phyloP scores from a whole-genome alignment of 2,888 invertebrate species.

The Caenorhabditis sp. region DNA sequence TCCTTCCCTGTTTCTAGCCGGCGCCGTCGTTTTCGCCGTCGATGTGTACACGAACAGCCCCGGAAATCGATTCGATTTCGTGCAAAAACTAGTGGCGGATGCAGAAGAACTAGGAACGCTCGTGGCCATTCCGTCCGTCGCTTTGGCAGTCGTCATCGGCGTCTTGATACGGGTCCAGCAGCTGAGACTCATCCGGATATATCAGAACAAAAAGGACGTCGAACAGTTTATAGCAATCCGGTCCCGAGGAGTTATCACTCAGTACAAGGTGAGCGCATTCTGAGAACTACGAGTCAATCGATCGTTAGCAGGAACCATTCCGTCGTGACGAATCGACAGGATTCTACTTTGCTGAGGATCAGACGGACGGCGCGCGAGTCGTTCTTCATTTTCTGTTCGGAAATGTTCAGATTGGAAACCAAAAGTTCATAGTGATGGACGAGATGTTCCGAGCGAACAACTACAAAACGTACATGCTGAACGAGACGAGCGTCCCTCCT shows the following conservation, averaged over 20 bases:
- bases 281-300: not conserved
- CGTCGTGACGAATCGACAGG: conserved; percentile 45
- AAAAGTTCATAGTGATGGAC: conserved; percentile 57
- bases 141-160: conserved; percentile 37
- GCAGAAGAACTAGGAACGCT: conserved; percentile 60
- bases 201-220: conserved; percentile 60
- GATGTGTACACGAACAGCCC: conserved; percentile 49
- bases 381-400: conserved; percentile 56
- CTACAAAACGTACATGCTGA: conserved; percentile 60
- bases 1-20: conserved; percentile 59
- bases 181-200: conserved; percentile 57
- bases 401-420: conserved; percentile 60
- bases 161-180: conserved; percentile 58
- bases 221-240: conserved; percentile 59
- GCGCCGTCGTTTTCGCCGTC: conserved; percentile 39
- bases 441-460: conserved; percentile 63
- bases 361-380: conserved; percentile 36
- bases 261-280: conserved; percentile 39
- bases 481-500: conserved; percentile 63
- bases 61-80: conserved; percentile 48
- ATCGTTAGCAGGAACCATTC: conserved; percentile 49
- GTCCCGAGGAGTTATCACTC: conserved; percentile 40
- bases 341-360: conserved; percentile 58
- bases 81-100: conserved; percentile 57
- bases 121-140: conserved; percentile 44